phyloP scores from a whole-genome alignment of 2,888 invertebrate genomes.

The Odontocerum albicorne region DNA sequence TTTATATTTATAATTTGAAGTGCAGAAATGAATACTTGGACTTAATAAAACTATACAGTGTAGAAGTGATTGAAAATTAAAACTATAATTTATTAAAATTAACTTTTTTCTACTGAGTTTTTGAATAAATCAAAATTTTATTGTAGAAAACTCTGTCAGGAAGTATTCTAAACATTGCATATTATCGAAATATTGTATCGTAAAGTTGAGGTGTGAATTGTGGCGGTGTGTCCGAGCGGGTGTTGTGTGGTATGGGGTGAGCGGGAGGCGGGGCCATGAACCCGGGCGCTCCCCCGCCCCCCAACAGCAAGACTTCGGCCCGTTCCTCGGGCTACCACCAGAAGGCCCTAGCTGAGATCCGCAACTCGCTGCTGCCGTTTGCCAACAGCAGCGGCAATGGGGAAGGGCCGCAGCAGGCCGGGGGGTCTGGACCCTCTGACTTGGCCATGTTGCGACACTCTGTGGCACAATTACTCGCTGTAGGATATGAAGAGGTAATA shows the following conservation, averaged over 20 bases:
- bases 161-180: too few species aligned
- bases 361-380: constrained; percentile 80
- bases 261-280: constrained; percentile 65
- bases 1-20: too few species aligned
- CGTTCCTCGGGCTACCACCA: constrained; percentile 81
- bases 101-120: too few species aligned
- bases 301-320: constrained; percentile 61
- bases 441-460: constrained; percentile 65
- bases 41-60: too few species aligned
- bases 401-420: constrained; percentile 52
- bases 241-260: constrained; percentile 59
- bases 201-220: constrained; percentile 19
- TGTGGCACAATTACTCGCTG: constrained; percentile 65
- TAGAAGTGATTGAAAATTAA: too few species aligned
- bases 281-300: constrained; percentile 58
- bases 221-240: constrained; percentile 54
- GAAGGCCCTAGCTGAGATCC: constrained; percentile 84
- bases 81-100: too few species aligned
- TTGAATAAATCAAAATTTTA: too few species aligned
- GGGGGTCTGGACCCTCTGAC: constrained; percentile 65
- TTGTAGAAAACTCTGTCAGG: too few species aligned
- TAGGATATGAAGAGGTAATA: constrained; percentile 76
- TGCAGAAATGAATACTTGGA: too few species aligned
- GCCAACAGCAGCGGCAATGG: constrained; percentile 70
- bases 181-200: too few species aligned